Conservation (phyloP, 1,140 invertebrate genomes). For the Drosophila seguyi region DNA sequence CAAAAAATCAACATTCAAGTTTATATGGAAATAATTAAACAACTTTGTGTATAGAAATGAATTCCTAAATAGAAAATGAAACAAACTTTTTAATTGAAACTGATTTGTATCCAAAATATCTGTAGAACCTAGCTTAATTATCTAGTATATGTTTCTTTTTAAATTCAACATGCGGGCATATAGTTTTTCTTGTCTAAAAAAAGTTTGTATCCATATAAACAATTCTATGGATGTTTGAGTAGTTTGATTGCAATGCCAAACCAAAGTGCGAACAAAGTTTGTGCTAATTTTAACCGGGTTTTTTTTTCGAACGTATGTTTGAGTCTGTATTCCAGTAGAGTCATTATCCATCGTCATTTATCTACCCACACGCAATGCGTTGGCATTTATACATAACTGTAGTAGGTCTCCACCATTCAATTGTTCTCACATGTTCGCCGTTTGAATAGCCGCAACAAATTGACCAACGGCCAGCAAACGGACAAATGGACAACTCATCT, state of each 20-base stretch:
- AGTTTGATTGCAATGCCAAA: constrained; percentile 2
- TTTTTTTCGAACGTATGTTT: neutral
- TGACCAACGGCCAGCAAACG: constrained; percentile 26
- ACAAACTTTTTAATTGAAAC: neutral
- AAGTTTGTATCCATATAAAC: neutral
- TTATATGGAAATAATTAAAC: neutral
- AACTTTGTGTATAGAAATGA: neutral
- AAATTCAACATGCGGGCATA: neutral
- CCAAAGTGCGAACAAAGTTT: constrained; percentile 5
- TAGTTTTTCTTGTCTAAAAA: neutral
- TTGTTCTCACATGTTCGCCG: constrained; percentile 51
- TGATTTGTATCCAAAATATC: neutral
- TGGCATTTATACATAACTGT: constrained; percentile 42
- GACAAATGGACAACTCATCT: constrained; percentile 60
- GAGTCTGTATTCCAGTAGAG: constrained; percentile 4
- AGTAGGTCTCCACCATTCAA: constrained; percentile 50
- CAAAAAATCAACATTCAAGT: neutral
- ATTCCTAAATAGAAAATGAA: neutral
- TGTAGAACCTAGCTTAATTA: neutral
- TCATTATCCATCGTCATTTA: constrained; percentile 45
- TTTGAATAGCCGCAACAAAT: constrained; percentile 46
- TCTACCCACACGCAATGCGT: constrained; percentile 47
- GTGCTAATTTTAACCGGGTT: constrained; percentile 23
- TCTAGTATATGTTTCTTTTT: neutral
- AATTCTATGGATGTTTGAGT: neutral